These are phyloP conservation scores for Anomalospiza imberbis DNA, from an alignment of 2,797 vertebrate genomes.

Conservation along the genomic window DNA sequence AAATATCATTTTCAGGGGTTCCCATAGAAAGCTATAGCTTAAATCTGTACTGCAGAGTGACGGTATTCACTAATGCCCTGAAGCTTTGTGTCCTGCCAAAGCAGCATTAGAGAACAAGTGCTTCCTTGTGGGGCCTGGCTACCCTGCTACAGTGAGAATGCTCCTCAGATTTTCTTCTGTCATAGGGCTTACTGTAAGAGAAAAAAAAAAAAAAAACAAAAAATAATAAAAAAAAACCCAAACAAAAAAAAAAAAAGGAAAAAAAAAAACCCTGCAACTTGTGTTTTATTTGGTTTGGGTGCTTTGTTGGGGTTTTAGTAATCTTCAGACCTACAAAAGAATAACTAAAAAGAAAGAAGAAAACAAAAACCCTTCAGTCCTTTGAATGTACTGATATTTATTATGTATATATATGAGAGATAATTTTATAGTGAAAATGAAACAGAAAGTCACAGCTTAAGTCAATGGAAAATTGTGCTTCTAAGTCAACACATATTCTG, in stretches of 20 bases:
- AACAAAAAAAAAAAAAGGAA: not conserved
- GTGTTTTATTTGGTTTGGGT: fast-evolving
- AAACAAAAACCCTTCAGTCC: not conserved
- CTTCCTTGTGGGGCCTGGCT: not conserved
- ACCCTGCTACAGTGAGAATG: not conserved
- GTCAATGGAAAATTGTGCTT: not conserved
- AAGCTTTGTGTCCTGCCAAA: not conserved
- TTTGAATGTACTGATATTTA: not conserved
- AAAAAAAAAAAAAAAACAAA: not conserved
- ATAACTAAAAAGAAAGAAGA: not conserved
- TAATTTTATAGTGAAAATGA: not conserved
- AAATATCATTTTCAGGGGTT: constrained; percentile 15
- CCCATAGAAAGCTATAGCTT: not conserved
- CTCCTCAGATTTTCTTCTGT: not conserved
- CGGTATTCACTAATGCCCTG: not conserved
- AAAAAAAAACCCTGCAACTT: not conserved
- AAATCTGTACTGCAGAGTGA: not conserved
- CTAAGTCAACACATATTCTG: constrained; percentile 47
- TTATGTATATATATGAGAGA: not conserved
- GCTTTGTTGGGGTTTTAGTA: not conserved
- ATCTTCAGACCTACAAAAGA: not conserved
- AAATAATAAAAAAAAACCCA: too few relatives aligned
- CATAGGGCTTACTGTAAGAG: not conserved
- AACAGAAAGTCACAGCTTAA: not conserved
- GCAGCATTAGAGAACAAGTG: not conserved